A percentile compares a stretch with the other conserved stretches of the same genome.
phyloP scores from a whole-genome alignment of 2,113 vertebrate genomes.

The Orycteropus afer region DNA sequence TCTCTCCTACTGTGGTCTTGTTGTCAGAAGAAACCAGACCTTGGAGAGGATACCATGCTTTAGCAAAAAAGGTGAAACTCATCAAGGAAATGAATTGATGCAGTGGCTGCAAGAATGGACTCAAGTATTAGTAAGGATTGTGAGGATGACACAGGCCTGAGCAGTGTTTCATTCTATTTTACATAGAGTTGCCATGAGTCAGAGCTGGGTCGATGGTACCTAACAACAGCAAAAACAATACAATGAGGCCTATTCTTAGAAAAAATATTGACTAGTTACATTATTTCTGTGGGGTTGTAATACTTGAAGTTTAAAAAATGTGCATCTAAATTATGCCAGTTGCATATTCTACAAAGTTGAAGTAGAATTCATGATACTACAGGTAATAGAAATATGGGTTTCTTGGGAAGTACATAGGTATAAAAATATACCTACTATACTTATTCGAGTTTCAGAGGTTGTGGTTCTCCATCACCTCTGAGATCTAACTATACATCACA shows the following conservation, averaged over 20 bases:
- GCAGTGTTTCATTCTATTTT: no score
- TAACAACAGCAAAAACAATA: no score
- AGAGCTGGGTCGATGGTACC: no score
- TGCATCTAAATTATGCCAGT: neutral
- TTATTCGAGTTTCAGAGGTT: neutral
- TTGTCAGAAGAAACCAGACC: no score
- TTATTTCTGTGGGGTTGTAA: constrained; percentile 64
- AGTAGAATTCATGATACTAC: constrained; percentile 14
- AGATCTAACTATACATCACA: neutral
- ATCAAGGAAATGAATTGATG: no score
- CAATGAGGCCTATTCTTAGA: constrained; percentile 67
- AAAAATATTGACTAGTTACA: constrained; percentile 69
- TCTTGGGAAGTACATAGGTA: neutral
- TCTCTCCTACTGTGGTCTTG: no score
- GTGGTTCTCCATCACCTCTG: neutral
- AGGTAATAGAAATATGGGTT: neutral
- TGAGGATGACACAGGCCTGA: no score
- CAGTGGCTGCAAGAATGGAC: no score
- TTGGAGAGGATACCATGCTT: no score
- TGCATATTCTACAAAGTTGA: constrained; percentile 39
- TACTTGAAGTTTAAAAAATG: constrained; percentile 64
- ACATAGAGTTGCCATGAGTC: no score
- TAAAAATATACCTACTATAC: neutral
- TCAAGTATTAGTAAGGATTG: no score
- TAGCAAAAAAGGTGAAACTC: no score